Percentiles rank a stretch among this genome's conserved stretches.
Conservation (phyloP, 2,888 invertebrate genomes). For the Leptodirus hochenwartii region DNA sequence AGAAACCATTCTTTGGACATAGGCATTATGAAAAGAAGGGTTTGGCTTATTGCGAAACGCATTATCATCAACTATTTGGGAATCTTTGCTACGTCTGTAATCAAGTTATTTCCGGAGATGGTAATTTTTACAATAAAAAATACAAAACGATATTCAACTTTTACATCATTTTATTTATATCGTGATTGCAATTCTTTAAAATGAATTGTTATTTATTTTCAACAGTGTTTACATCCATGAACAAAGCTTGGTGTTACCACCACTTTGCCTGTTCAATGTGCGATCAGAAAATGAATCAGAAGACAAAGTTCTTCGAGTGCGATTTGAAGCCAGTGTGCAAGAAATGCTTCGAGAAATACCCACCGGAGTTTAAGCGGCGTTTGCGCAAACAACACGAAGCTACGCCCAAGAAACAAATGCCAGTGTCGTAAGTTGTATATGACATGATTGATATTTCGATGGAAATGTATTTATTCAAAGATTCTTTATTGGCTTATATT, state of each 20-base stretch:
- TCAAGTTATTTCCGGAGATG: slow-evolving; percentile 93
- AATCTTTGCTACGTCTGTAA: slow-evolving; percentile 98
- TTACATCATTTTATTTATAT: neutral
- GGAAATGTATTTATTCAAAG: too few relatives aligned
- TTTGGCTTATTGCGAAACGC: slow-evolving; percentile 95
- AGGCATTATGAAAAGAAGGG: slow-evolving; percentile 98
- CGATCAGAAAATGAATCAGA: slow-evolving; percentile 88
- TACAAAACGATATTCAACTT: too few relatives aligned
- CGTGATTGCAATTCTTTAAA: neutral
- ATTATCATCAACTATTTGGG: slow-evolving; percentile 97
- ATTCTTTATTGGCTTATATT: too few relatives aligned
- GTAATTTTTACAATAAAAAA: slow-evolving; percentile 40
- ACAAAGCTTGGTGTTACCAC: slow-evolving; percentile 98
- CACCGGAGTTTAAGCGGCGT: slow-evolving; percentile 79
- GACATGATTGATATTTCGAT: too few relatives aligned
- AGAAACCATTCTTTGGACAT: slow-evolving; percentile 97
- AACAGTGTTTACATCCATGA: slow-evolving; percentile 88
- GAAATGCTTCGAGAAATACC: slow-evolving; percentile 95
- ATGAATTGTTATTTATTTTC: neutral
- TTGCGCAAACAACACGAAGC: slow-evolving; percentile 78
- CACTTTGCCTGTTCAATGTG: slow-evolving; percentile 97
- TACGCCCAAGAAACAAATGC: slow-evolving; percentile 31
- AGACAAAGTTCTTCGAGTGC: slow-evolving; percentile 97
- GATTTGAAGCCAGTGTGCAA: slow-evolving; percentile 98
- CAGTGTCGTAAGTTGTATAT: neutral